These are phyloP conservation scores for Serinus canaria DNA, from an alignment of 2,113 vertebrate species.

Conservation along the genomic window DNA sequence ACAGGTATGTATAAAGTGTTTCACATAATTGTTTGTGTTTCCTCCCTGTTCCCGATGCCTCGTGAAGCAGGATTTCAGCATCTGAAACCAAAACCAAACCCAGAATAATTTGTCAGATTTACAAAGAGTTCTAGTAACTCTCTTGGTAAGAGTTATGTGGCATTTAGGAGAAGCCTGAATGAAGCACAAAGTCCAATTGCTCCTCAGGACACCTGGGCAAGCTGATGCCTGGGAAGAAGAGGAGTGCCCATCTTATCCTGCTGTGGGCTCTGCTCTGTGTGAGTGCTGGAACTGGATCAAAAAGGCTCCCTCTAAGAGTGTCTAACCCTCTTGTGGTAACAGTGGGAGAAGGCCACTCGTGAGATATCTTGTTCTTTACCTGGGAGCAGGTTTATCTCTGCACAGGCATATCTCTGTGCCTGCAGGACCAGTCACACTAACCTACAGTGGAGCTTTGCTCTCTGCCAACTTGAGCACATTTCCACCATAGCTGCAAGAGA, in stretches of 20 bases:
- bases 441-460: neutral
- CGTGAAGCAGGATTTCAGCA: neutral
- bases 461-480: neutral
- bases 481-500: slow-evolving; percentile 3
- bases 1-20: neutral
- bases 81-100: neutral
- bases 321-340: neutral
- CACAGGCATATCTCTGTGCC: neutral
- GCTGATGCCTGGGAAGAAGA: neutral
- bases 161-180: neutral
- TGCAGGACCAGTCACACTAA: neutral
- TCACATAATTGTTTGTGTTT: neutral
- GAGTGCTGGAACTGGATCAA: neutral
- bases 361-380: neutral
- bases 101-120: neutral
- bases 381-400: neutral
- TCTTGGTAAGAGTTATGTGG: neutral
- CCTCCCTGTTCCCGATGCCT: neutral
- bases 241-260: fast-evolving
- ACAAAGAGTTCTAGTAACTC: neutral
- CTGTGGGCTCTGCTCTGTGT: fast-evolving
- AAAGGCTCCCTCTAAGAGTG: neutral
- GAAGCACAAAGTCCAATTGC: neutral
- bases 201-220: neutral
- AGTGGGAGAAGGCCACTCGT: fast-evolving